Evolutionary conservation across 2,113 vertebrate species (phyloP), one percentile per base, ranked within the genome.

Genomic region (Malurus alboscapulatus): DNA sequence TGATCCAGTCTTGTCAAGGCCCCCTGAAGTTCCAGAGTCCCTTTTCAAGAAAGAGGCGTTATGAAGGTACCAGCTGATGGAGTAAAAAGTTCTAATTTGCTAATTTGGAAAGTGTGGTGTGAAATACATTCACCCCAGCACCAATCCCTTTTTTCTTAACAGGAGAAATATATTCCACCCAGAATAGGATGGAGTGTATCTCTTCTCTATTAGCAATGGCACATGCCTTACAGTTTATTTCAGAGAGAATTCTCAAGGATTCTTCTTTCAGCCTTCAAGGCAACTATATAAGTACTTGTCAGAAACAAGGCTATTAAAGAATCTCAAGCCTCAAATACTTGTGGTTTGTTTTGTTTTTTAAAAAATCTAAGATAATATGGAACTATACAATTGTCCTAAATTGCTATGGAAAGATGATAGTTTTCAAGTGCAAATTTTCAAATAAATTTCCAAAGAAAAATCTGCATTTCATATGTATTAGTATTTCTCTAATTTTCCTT

Each of bases 391-490:
- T 51, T 73, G 32, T 34, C 47, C 19, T 78, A 61, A 82, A 79
- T 61, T 76, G 6, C 12, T 66, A 14, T 32, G n/a, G 15, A 55
- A 88, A 59, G 5, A 47, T 2, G 1, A 50, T 44, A 0, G 66
- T 73, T 90, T 88, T 88, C 5, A 58, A 88, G 44, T 34, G 22
- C 26, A 76, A 84, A 22, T 38, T 67, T 51, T 48, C 1, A 3
- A 83, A 87, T 29, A 76, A 7, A 71, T 51, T 82, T 92, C 21
- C 63, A n/a, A 65, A 68, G 6, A 82, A 84, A 27, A 13, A 12
- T 30, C 44, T 30, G 14, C 6, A 54, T 65, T 91, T 91, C 1
- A 1, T 51, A 16, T 44, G 5, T 66, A 62, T 54, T 77, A 44
- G 0, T 18, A 40, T 67, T 17, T 81, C 10, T n/a, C 7, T 42